Percentiles rank a stretch among this genome's conserved stretches.
Evolutionary conservation across 1,140 invertebrate genomes (phyloP).

Genomic region (Rhagoletis pomonella): DNA sequence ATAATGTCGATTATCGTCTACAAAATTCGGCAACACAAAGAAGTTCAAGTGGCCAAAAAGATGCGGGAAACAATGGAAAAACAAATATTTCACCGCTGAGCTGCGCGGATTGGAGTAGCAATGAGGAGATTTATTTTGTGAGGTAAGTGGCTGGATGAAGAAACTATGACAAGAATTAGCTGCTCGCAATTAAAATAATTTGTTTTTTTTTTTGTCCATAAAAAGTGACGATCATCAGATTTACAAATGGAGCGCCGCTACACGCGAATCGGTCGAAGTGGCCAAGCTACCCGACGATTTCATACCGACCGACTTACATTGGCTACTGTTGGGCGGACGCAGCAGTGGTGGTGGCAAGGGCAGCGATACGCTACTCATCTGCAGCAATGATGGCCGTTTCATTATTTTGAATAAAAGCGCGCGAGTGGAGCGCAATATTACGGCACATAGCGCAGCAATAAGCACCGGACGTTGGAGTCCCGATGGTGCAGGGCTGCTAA

Average conservation of each 20-base stretch:
- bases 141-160: constrained; percentile 77
- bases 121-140: constrained; percentile 93
- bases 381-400: constrained; percentile 89
- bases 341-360: constrained; percentile 79
- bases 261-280: constrained; percentile 84
- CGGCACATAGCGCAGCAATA: constrained; percentile 94
- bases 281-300: constrained; percentile 88
- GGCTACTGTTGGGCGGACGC: constrained; percentile 78
- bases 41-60: background rate
- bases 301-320: constrained; percentile 92
- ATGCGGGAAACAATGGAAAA: constrained; percentile 63
- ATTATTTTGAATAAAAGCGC: constrained; percentile 89
- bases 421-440: constrained; percentile 92
- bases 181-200: background rate
- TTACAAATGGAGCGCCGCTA: constrained; percentile 90
- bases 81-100: constrained; percentile 85
- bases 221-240: constrained; percentile 92
- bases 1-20: constrained; percentile 50
- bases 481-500: constrained; percentile 93
- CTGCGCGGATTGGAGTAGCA: constrained; percentile 92
- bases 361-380: constrained; percentile 89
- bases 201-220: background rate
- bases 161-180: constrained; percentile 27
- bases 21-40: constrained; percentile 22
- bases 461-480: constrained; percentile 91